Conservation (phyloP, 2,888 invertebrate genomes). For the Disparrhopalites patrizii region DNA sequence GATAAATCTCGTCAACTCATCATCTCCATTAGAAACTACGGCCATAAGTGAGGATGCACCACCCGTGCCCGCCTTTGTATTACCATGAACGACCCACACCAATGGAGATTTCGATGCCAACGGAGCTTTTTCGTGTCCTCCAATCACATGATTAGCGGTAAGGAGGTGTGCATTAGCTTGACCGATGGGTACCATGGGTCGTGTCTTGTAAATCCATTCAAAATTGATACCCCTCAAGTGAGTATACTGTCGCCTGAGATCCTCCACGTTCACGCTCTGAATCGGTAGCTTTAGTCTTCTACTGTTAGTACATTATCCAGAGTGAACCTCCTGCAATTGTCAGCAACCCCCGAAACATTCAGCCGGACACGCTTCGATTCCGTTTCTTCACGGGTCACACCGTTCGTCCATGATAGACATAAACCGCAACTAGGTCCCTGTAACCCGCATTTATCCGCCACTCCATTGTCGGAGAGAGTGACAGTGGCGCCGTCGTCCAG, state of each 20-base stretch:
- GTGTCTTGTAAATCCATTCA: not conserved
- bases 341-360: not conserved
- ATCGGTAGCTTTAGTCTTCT: not conserved
- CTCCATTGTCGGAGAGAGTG: constrained; percentile 2
- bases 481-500: constrained; percentile 21
- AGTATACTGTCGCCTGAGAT: not conserved
- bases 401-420: not conserved
- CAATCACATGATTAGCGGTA: not conserved
- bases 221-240: not conserved
- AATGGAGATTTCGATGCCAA: not conserved
- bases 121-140: not conserved
- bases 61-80: not conserved
- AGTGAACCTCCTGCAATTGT: not conserved
- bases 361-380: not conserved
- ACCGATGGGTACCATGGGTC: not conserved
- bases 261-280: not conserved
- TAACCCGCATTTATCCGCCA: constrained; percentile 15
- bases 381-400: not conserved
- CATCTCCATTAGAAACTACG: not conserved
- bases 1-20: not conserved
- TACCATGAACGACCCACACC: constrained; percentile 1
- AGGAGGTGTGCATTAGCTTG: constrained; percentile 1
- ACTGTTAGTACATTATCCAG: not conserved
- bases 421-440: constrained; percentile 6
- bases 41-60: too few species aligned